Base-by-base conservation (phyloP, 2,113 vertebrate genomes). In the Numida meleagris region DNA sequence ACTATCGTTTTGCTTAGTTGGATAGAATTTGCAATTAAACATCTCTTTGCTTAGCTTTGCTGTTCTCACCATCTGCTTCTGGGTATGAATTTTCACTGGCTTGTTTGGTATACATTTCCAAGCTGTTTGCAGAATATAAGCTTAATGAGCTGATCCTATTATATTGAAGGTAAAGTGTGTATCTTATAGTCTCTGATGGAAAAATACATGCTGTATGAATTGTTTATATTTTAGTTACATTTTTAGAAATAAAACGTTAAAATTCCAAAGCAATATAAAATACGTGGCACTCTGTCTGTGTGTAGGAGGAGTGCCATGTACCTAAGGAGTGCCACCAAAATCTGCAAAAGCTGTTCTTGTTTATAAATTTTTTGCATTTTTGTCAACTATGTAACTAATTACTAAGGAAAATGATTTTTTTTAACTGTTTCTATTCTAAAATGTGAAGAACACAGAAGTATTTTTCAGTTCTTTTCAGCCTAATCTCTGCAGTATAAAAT, bases 21-120 rank as follows among this genome's bases (percentile, higher is more conserved):
- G 89, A 68, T 65, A 88, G 81, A 94, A 94, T 94, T 93, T 91
- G 72, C 87, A 92, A 88, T 94, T 95, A 95, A 96, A 68, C 85
- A 67, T 89, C 87, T 72, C 94, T 95, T 88, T 93, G 96, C 95
- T 96, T 96, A 92, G 95, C 92, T 96, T 93, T 93, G 95, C 94
- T 93, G 33, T 96, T 96, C 92, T 97, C 95, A 91, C 96, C 96
- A 96, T 96, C 95, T 96, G 95, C 92, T 96, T 96, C 94, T 95
- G 94, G 87, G 79, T 89, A 96, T 94, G 95, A 94, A 88, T 94
- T 96, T 95, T 92, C 79, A 89, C 82, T 93, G 86, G 15, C 78
- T 96, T 96, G 90, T 96, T 95, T 94, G 77, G 83, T 96, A 94
- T 93, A 95, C 84, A 92, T 85, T 94, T 82, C 86, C 94, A 97